Percentiles rank a stretch among this genome's conserved stretches.
These are phyloP conservation scores for Drosophila falleni DNA, from an alignment of 2,888 invertebrate species.

Conservation along the genomic window DNA sequence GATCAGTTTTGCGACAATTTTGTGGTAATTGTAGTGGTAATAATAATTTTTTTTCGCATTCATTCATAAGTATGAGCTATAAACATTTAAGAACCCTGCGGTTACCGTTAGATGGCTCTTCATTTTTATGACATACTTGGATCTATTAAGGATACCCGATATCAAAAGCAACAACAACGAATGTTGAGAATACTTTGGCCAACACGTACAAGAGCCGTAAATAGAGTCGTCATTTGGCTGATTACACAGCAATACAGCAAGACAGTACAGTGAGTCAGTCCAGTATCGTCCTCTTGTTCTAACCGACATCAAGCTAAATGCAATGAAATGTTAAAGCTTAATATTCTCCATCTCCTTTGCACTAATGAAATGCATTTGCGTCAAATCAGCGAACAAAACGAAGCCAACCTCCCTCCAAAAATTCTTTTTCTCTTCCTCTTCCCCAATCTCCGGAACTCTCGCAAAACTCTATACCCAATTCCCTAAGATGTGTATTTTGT, in stretches of 20 bases:
- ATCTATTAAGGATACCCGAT: slow-evolving; percentile 37
- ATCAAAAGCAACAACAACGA: neutral
- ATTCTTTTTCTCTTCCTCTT: no score
- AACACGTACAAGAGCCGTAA: slow-evolving; percentile 50
- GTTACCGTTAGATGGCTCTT: slow-evolving; percentile 27
- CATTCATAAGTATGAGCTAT: slow-evolving; percentile 33
- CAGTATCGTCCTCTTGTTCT: neutral
- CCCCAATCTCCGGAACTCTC: neutral
- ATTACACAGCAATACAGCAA: slow-evolving; percentile 33
- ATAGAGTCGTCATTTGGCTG: slow-evolving; percentile 57
- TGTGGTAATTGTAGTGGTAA: slow-evolving; percentile 13
- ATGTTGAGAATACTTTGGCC: slow-evolving; percentile 11
- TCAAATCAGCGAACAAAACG: slow-evolving; percentile 54
- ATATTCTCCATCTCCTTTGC: slow-evolving; percentile 40
- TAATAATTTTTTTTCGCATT: slow-evolving; percentile 19
- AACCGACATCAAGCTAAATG: slow-evolving; percentile 33
- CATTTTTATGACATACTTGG: slow-evolving; percentile 46
- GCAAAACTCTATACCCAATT: slow-evolving; percentile 28
- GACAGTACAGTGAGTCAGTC: neutral
- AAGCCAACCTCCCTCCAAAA: no score
- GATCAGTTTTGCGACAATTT: slow-evolving; percentile 19
- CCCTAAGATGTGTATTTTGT: slow-evolving; percentile 20
- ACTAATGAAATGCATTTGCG: slow-evolving; percentile 64
- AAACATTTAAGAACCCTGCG: slow-evolving; percentile 45
- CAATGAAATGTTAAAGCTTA: slow-evolving; percentile 66